Conservation (phyloP, 2,113 vertebrate genomes). For the Athene noctua region DNA sequence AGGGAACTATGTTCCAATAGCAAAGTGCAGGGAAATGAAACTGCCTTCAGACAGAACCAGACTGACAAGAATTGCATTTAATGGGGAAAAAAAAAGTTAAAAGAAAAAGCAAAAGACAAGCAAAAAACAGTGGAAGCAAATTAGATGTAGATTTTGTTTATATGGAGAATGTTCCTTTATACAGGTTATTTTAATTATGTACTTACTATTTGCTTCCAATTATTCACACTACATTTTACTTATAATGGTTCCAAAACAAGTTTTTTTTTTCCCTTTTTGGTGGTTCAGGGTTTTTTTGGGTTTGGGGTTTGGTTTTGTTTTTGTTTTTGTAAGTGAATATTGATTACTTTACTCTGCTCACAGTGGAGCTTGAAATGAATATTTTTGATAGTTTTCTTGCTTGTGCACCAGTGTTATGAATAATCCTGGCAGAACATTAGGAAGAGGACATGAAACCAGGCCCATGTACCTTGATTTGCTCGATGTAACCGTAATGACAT, state of each 20-base stretch:
- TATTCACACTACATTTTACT: not conserved
- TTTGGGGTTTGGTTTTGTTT: not conserved
- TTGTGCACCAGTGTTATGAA: not conserved
- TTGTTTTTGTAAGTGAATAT: not conserved
- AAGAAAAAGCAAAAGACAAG: not conserved
- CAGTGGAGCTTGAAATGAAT: slow-evolving; percentile 63
- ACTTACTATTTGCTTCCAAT: not conserved
- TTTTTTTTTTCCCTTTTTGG: not conserved
- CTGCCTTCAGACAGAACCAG: not conserved
- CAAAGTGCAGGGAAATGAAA: not conserved
- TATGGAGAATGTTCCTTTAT: not conserved
- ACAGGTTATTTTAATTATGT: not conserved
- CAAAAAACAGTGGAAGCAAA: not conserved
- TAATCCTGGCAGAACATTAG: slow-evolving; percentile 27
- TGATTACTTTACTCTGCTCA: slow-evolving; percentile 55
- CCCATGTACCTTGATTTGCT: not conserved
- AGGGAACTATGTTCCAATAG: not conserved
- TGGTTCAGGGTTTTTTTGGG: too few relatives aligned
- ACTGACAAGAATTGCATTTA: not conserved
- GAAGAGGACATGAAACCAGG: not conserved
- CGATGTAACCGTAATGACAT: not conserved
- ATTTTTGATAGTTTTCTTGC: slow-evolving; percentile 45
- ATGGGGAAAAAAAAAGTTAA: not conserved
- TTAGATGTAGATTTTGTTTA: not conserved
- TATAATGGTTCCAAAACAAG: not conserved